Percentiles rank a stretch among this genome's conserved stretches.
These are phyloP conservation scores for Morphnarchus princeps DNA, from an alignment of 2,113 vertebrate genomes.

Conservation along the genomic window DNA sequence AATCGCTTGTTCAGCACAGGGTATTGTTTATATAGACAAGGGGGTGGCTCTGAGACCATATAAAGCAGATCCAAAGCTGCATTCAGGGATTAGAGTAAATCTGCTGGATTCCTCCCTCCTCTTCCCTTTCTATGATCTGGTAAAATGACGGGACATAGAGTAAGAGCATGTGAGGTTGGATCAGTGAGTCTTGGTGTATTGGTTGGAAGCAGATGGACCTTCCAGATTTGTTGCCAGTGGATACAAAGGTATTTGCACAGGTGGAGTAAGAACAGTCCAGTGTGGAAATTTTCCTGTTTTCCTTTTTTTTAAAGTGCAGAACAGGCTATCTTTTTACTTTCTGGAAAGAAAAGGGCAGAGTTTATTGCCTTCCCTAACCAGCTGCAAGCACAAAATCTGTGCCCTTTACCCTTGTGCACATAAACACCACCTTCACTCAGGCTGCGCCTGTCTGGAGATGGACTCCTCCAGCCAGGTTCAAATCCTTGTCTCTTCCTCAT, in stretches of 20 bases:
- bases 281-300: neutral
- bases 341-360: neutral
- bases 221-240: neutral
- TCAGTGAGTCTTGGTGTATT: neutral
- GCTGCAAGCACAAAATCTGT: neutral
- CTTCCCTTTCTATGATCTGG: neutral
- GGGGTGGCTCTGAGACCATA: neutral
- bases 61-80: neutral
- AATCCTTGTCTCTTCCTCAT: neutral
- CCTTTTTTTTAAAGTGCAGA: neutral
- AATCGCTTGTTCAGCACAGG: neutral
- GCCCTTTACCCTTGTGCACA: neutral
- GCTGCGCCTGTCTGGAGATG: neutral
- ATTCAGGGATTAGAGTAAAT: neutral
- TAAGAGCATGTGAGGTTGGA: neutral
- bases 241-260: neutral
- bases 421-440: neutral
- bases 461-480: neutral
- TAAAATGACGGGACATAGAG: neutral
- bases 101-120: neutral
- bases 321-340: neutral
- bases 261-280: neutral
- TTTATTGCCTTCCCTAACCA: neutral
- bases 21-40: neutral
- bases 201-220: neutral